These are phyloP conservation scores for Campylomormyrus numenius DNA, from an alignment of 2,113 vertebrate species.

Conservation along the genomic window DNA sequence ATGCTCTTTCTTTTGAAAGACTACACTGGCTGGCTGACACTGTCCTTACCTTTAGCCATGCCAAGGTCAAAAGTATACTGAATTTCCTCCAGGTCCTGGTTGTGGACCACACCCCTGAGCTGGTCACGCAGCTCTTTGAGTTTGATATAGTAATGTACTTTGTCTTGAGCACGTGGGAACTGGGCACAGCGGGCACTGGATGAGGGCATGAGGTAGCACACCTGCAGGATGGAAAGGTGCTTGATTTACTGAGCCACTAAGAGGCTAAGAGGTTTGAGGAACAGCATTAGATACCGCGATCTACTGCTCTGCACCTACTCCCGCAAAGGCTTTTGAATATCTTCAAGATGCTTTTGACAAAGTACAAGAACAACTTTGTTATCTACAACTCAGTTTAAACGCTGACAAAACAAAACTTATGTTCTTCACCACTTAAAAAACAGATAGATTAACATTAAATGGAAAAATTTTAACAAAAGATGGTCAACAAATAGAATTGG, in stretches of 20 bases:
- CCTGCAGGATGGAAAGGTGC: conserved; percentile 40
- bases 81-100: conserved; percentile 52
- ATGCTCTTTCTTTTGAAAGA: not conserved
- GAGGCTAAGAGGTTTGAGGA: not conserved
- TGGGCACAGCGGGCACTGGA: conserved; percentile 75
- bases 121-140: conserved; percentile 70
- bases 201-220: conserved; percentile 75
- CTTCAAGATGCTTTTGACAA: no score
- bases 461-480: no score
- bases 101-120: conserved; percentile 54
- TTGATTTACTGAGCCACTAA: not conserved
- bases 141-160: conserved; percentile 78
- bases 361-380: no score
- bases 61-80: conserved; percentile 67
- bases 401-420: no score
- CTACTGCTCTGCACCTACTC: no score
- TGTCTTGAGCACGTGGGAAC: conserved; percentile 75
- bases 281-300: not conserved
- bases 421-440: no score
- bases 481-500: no score
- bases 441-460: no score
- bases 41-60: conserved; percentile 64
- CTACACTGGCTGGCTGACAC: not conserved
- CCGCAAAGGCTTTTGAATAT: no score
- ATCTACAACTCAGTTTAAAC: no score